Evolutionary conservation across 2,888 invertebrate genomes (phyloP), one percentile per base, ranked within the genome.

Genomic region (Harpagoxenus sublaevis): DNA sequence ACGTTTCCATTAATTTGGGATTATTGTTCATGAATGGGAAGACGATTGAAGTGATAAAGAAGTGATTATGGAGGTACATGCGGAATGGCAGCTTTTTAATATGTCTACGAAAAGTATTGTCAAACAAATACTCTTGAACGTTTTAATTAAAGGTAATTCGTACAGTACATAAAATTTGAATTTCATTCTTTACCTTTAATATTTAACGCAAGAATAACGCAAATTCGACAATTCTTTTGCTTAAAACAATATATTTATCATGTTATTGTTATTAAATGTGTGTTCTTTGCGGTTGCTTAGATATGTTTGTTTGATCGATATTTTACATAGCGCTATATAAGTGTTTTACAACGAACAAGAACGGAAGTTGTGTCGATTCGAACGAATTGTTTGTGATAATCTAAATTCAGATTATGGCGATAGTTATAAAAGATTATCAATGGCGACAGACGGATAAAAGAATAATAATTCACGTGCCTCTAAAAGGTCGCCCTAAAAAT

Each of bases 361-460:
- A 60, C 12, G 18, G 23, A 60, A 68, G 57, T 63, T 53, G 55
- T 5, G 62, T 15, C 23, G 55, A 74, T 63, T n/a, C 23, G 23
- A 62, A 57, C 4, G 10, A 45, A 79, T 15, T 35, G 70, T 51
- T 63, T 63, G 55, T 45, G 15, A 66, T 42, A 70, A 35, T 39
- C n/a, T 18, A 15, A 39, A 42, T 31, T 71, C 28, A 8, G 51
- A 92, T 90, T 85, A 97, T 97, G n/a, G 88, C 87, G 53, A 96
- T 97, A 89, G 90, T 97, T 89, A 96, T 98, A 1, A 97, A 97
- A 95, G 97, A 98, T 95, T 97, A 96, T 92, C 96, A 96, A 55
- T 98, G 98, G 98, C 96, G 96, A 57, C 97, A 98, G 95, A 97
- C 97, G 1, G 95, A 95, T 18, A 95, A 95, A 57, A 95, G 95